Percentiles rank a stretch among this genome's conserved stretches.
phyloP scores from a whole-genome alignment of 2,888 invertebrate species.

The Xanthia icteritia region DNA sequence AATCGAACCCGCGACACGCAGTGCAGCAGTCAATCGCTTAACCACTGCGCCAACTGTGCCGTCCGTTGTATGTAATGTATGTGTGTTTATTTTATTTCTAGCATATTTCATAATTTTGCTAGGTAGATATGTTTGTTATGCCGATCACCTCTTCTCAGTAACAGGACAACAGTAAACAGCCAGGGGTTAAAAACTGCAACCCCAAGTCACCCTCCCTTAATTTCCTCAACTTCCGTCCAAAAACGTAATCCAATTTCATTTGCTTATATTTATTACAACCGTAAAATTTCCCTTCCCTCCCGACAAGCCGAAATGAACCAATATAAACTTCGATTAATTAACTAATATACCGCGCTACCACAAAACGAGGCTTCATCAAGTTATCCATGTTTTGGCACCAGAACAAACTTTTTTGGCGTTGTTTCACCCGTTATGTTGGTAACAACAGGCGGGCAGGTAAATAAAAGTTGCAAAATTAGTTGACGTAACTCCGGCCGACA shows the following conservation, averaged over 20 bases:
- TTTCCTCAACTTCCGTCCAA: conserved; percentile 47
- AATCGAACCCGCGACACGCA: no score
- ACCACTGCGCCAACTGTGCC: no score
- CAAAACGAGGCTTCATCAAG: conserved; percentile 63
- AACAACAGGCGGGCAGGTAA: conserved; percentile 63
- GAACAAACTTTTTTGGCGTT: conserved; percentile 63
- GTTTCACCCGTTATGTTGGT: conserved; percentile 60
- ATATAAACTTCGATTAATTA: conserved; percentile 65
- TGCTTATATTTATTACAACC: conserved; percentile 37
- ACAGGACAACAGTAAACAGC: background rate
- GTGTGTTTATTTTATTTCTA: background rate
- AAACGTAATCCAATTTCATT: conserved; percentile 52
- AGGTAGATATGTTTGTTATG: background rate
- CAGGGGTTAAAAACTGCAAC: conserved; percentile 13
- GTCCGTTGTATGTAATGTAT: background rate
- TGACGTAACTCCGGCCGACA: conserved; percentile 57
- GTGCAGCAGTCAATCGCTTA: no score
- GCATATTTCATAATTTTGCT: no score
- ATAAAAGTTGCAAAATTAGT: conserved; percentile 68
- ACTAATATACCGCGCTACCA: conserved; percentile 59
- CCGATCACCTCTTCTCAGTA: background rate
- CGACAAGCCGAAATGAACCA: conserved; percentile 54
- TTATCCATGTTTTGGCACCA: conserved; percentile 62
- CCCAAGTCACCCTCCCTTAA: conserved; percentile 20
- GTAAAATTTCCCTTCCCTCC: conserved; percentile 31